A percentile compares a stretch with the other conserved stretches of the same genome.
Conservation (phyloP, 2,797 vertebrate genomes). For the Galaxias olidus region DNA sequence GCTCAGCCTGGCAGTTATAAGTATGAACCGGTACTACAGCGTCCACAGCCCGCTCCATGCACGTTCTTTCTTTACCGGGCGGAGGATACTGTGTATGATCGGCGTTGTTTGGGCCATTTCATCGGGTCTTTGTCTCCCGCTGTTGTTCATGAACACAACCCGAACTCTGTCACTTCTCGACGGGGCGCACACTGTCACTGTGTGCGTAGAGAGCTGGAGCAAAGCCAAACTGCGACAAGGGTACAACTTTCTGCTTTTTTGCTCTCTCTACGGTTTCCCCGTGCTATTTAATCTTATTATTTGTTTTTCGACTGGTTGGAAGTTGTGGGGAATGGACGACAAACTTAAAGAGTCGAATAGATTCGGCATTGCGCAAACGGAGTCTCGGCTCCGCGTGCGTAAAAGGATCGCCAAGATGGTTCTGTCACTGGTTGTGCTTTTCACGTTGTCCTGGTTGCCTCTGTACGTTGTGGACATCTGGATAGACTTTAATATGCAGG, state of each 20-base stretch:
- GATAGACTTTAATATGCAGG: slow-evolving; percentile 69
- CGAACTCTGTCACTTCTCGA: slow-evolving; percentile 56
- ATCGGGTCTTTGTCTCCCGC: slow-evolving; percentile 58
- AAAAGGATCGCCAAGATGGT: slow-evolving; percentile 72
- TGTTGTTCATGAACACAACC: slow-evolving; percentile 65
- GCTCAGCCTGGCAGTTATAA: slow-evolving; percentile 66
- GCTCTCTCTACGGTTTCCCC: slow-evolving; percentile 63
- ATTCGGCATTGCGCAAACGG: slow-evolving; percentile 35
- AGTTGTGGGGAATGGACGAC: slow-evolving; percentile 52
- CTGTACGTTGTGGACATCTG: slow-evolving; percentile 69
- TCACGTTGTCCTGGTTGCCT: slow-evolving; percentile 71
- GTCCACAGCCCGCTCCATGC: slow-evolving; percentile 68
- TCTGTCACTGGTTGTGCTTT: slow-evolving; percentile 67
- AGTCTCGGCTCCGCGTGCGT: slow-evolving; percentile 54
- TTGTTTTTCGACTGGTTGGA: slow-evolving; percentile 59
- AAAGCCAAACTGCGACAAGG: slow-evolving; percentile 56
- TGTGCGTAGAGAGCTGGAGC: slow-evolving; percentile 70
- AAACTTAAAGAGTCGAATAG: slow-evolving; percentile 38
- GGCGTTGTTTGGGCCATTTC: slow-evolving; percentile 60
- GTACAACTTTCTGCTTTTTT: slow-evolving; percentile 71
- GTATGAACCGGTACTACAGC: slow-evolving; percentile 69
- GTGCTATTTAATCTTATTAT: slow-evolving; percentile 68
- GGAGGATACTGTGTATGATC: slow-evolving; percentile 60
- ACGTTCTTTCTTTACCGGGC: slow-evolving; percentile 59
- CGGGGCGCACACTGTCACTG: slow-evolving; percentile 43